phyloP scores from a whole-genome alignment of 2,113 vertebrate genomes.

The Lagopus leucura region DNA sequence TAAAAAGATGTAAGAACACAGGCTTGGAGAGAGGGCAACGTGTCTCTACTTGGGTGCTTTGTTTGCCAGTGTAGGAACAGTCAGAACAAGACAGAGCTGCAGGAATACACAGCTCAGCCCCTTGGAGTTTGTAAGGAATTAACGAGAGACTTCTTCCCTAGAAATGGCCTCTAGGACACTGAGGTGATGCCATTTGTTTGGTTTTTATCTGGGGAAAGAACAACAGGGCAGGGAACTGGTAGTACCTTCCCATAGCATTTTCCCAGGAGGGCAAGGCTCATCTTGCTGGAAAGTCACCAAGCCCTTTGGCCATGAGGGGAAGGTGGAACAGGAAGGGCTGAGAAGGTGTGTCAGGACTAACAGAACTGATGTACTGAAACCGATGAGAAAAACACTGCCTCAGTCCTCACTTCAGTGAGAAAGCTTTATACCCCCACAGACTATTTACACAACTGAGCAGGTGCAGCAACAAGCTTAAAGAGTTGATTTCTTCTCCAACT shows the following conservation, averaged over 20 bases:
- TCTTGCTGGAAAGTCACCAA: fast-evolving
- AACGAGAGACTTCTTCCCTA: neutral
- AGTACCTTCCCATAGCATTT: neutral
- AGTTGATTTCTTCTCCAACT: neutral
- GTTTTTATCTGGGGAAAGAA: neutral
- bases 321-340: neutral
- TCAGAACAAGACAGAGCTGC: neutral
- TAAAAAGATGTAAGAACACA: neutral
- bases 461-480: neutral
- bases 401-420: neutral
- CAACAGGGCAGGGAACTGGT: fast-evolving
- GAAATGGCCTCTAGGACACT: neutral
- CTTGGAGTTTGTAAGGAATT: neutral
- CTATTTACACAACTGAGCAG: neutral
- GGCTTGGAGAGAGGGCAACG: neutral
- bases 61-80: neutral
- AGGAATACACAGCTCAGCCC: neutral
- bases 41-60: neutral
- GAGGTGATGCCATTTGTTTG: too few relatives aligned
- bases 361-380: neutral
- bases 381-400: neutral
- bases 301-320: neutral
- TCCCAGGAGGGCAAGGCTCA: neutral
- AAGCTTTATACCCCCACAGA: neutral
- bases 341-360: neutral